Evolutionary conservation across 2,113 vertebrate species (phyloP).

Genomic region (Cepphus grylle): DNA sequence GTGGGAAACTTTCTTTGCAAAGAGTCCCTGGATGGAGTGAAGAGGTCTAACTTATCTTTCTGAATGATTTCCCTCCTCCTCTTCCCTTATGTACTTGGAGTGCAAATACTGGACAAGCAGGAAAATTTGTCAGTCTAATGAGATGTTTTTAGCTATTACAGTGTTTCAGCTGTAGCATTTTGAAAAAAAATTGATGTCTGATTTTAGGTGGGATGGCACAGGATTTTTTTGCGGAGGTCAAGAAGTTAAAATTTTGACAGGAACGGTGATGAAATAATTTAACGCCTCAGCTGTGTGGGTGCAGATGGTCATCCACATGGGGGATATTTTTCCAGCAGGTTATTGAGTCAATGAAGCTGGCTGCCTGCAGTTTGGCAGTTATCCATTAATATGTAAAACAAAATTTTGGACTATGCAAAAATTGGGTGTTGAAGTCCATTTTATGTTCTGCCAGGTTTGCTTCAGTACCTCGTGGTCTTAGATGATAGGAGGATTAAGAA

Average conservation of each 20-base stretch:
- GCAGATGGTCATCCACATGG: slow-evolving; percentile 61
- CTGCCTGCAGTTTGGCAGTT: slow-evolving; percentile 52
- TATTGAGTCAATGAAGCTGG: slow-evolving; percentile 52
- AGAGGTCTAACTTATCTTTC: background rate
- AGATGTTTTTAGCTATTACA: background rate
- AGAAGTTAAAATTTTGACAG: slow-evolving; percentile 63
- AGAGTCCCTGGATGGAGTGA: background rate
- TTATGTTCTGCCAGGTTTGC: slow-evolving; percentile 39
- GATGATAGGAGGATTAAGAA: slow-evolving; percentile 25
- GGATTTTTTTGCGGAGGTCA: slow-evolving; percentile 50
- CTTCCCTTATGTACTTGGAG: background rate
- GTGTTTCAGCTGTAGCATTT: background rate
- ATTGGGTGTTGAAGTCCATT: slow-evolving; percentile 34
- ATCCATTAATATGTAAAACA: slow-evolving; percentile 54
- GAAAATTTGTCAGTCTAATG: background rate
- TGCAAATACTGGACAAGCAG: background rate
- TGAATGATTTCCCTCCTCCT: background rate
- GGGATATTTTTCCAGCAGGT: slow-evolving; percentile 63
- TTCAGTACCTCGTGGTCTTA: background rate
- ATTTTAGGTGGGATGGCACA: background rate
- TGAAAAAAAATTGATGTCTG: background rate
- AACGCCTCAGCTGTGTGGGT: slow-evolving; percentile 43
- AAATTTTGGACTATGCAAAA: slow-evolving; percentile 50
- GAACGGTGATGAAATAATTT: slow-evolving; percentile 48
- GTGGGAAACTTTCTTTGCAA: background rate